These are phyloP conservation scores for Corythornis vintsioides DNA, from an alignment of 2,113 vertebrate species.

Conservation along the genomic window DNA sequence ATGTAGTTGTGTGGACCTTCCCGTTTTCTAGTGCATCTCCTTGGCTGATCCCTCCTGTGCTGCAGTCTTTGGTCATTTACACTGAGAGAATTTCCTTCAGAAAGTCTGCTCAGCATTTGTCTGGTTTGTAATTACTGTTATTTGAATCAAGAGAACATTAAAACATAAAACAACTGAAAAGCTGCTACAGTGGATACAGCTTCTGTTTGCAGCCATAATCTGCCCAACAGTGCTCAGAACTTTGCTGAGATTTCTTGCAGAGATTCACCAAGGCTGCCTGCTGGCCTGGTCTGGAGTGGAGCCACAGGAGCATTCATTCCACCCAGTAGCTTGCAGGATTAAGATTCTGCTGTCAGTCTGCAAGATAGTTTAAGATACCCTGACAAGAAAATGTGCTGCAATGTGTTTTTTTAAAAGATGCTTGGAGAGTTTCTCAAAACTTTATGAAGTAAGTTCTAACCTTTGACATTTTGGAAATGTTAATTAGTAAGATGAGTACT, in stretches of 20 bases:
- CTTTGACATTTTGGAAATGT: slow-evolving; percentile 38
- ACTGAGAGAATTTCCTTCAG: not conserved
- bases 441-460: not conserved
- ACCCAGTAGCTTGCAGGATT: not conserved
- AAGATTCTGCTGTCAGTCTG: not conserved
- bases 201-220: not conserved
- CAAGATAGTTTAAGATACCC: not conserved
- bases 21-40: not conserved
- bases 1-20: not conserved
- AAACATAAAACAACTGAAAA: not conserved
- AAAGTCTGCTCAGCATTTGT: not conserved
- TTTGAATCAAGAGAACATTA: not conserved
- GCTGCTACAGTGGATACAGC: not conserved
- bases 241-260: not conserved
- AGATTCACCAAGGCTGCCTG: not conserved
- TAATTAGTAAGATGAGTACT: slow-evolving; percentile 12
- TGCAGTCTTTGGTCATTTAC: not conserved
- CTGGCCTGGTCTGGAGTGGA: not conserved
- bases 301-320: not conserved
- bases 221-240: not conserved
- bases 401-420: not conserved
- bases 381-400: not conserved
- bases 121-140: not conserved
- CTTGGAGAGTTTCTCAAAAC: not conserved
- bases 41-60: not conserved